phyloP scores from a whole-genome alignment of 2,888 invertebrate genomes.

The Dicyrtomina minuta region DNA sequence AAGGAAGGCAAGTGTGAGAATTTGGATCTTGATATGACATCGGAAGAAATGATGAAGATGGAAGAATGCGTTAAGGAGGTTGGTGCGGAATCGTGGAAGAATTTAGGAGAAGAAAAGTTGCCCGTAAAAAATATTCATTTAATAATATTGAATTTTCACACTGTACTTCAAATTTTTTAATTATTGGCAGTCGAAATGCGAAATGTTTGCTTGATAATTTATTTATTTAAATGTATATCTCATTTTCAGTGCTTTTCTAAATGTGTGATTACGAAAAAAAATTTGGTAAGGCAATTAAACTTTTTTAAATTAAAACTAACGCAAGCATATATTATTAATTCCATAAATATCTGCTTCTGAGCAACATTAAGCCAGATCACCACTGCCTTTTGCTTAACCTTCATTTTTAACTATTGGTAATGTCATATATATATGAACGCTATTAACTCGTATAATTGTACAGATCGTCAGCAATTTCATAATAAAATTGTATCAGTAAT shows the following conservation, averaged over 20 bases:
- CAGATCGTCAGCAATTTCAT: too few relatives aligned
- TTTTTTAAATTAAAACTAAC: not conserved
- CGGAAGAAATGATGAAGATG: slow-evolving; percentile 8
- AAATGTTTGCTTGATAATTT: too few relatives aligned
- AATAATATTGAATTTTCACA: not conserved
- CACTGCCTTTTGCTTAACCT: too few relatives aligned
- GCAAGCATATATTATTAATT: too few relatives aligned
- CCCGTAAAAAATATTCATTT: not conserved
- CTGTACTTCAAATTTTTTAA: too few relatives aligned
- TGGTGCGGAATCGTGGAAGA: not conserved
- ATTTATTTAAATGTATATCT: not conserved
- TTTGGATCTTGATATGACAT: not conserved
- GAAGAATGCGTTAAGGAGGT: slow-evolving; percentile 8
- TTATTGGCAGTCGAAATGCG: too few relatives aligned
- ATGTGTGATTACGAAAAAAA: slow-evolving; percentile 15
- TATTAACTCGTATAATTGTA: too few relatives aligned
- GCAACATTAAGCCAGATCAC: too few relatives aligned
- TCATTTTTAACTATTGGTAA: too few relatives aligned
- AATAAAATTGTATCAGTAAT: too few relatives aligned
- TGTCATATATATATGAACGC: too few relatives aligned
- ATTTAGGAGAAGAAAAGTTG: not conserved
- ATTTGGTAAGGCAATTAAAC: slow-evolving; percentile 10
- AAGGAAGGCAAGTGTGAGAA: slow-evolving; percentile 4
- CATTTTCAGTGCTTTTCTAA: slow-evolving; percentile 15
- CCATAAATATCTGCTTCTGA: too few relatives aligned